Conservation (phyloP, 2,113 vertebrate genomes). For the Hyaena hyaena region DNA sequence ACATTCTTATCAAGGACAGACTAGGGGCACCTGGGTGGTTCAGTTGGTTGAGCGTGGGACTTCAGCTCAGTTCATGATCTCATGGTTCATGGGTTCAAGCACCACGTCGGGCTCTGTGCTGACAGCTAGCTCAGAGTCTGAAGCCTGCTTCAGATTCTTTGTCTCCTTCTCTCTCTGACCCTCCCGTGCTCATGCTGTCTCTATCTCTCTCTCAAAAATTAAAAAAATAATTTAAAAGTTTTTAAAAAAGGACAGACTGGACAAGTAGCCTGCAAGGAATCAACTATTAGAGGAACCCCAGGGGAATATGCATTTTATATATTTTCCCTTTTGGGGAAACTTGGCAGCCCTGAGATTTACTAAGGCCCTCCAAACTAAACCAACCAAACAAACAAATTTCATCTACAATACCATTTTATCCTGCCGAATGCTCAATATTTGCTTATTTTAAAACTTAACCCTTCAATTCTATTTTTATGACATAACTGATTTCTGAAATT, state of each 20-base stretch:
- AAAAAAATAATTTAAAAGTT: too few relatives aligned
- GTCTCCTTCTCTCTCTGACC: too few relatives aligned
- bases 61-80: too few relatives aligned
- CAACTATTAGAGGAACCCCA: neutral
- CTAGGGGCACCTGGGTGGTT: too few relatives aligned
- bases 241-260: neutral
- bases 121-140: too few relatives aligned
- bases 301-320: neutral
- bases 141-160: too few relatives aligned
- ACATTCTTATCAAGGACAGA: too few relatives aligned
- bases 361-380: neutral
- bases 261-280: neutral
- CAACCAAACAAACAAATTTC: neutral
- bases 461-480: neutral
- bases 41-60: too few relatives aligned
- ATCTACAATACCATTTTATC: neutral
- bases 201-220: too few relatives aligned
- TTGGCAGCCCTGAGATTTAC: neutral
- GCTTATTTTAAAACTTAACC: neutral
- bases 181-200: too few relatives aligned
- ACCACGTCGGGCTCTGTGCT: too few relatives aligned
- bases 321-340: neutral
- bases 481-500: neutral
- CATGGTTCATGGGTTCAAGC: too few relatives aligned
- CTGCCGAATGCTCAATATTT: neutral